A percentile compares a stretch with the other conserved stretches of the same genome.
phyloP scores from a whole-genome alignment of 2,888 invertebrate genomes.

The Drepanosiphum platanoidis region DNA sequence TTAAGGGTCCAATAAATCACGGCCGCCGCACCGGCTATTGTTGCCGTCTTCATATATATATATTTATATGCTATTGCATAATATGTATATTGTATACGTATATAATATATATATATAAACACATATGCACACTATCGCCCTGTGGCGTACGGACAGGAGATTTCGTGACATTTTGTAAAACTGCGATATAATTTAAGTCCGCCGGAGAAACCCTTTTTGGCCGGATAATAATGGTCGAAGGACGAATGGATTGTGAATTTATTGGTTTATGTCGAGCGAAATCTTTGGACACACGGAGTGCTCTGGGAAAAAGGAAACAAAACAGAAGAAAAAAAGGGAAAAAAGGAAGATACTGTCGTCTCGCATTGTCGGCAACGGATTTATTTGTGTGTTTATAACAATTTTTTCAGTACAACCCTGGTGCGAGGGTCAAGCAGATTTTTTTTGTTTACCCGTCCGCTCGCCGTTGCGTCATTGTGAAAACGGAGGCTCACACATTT shows the following conservation, averaged over 20 bases:
- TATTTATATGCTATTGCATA: background rate
- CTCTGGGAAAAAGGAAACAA: background rate
- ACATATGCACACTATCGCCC: background rate
- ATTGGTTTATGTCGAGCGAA: conserved; percentile 59
- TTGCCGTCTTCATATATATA: background rate
- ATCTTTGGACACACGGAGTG: conserved; percentile 46
- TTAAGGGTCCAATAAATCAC: conserved; percentile 58
- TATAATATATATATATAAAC: background rate
- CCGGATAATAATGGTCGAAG: conserved; percentile 19
- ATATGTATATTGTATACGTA: background rate
- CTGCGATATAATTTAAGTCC: conserved; percentile 33
- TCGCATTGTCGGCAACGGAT: conserved; percentile 44
- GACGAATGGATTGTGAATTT: conserved; percentile 49
- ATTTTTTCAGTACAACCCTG: conserved; percentile 32
- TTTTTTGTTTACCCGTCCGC: background rate
- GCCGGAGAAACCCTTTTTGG: conserved; percentile 40
- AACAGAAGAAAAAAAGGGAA: background rate
- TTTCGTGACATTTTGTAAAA: conserved; percentile 56
- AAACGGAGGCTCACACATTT: background rate
- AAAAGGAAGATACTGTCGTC: background rate
- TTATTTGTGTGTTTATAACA: conserved; percentile 51
- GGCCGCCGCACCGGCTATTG: conserved; percentile 10
- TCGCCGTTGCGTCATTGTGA: conserved; percentile 29
- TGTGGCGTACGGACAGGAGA: conserved; percentile 13
- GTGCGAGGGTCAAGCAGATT: conserved; percentile 53